These are phyloP conservation scores for Drosophila greeni DNA, from an alignment of 2,888 invertebrate genomes.

Conservation along the genomic window DNA sequence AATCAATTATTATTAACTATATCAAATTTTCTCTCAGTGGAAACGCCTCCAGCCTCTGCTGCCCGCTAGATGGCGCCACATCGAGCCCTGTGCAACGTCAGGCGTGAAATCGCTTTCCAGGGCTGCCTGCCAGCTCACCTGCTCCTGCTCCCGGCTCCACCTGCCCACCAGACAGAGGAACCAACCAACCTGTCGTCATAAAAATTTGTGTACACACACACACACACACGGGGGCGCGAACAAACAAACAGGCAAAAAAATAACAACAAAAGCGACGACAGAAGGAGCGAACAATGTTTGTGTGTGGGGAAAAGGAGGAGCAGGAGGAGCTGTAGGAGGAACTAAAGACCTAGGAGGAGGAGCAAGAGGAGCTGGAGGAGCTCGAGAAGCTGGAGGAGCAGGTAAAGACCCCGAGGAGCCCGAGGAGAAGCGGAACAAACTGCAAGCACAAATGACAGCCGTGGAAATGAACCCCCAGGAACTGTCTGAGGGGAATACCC, in stretches of 20 bases:
- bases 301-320: neutral
- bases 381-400: neutral
- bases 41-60: neutral
- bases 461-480: constrained; percentile 4
- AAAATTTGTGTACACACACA: constrained; percentile 63
- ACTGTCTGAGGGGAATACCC: constrained; percentile 13
- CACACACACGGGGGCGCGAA: constrained; percentile 34
- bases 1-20: no score
- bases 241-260: constrained; percentile 28
- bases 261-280: constrained; percentile 30
- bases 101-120: constrained; percentile 70
- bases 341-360: neutral
- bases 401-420: neutral
- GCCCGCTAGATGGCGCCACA: constrained; percentile 61
- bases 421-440: constrained; percentile 2
- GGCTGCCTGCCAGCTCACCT: constrained; percentile 33
- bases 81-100: constrained; percentile 45
- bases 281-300: constrained; percentile 49
- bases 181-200: constrained; percentile 70
- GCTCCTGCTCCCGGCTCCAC: neutral
- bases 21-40: neutral
- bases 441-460: constrained; percentile 12
- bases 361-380: neutral
- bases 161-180: constrained; percentile 20
- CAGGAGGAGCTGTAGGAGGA: constrained; percentile 4